These are phyloP conservation scores for Harmothoe impar DNA, from an alignment of 2,888 invertebrate genomes.

Conservation along the genomic window DNA sequence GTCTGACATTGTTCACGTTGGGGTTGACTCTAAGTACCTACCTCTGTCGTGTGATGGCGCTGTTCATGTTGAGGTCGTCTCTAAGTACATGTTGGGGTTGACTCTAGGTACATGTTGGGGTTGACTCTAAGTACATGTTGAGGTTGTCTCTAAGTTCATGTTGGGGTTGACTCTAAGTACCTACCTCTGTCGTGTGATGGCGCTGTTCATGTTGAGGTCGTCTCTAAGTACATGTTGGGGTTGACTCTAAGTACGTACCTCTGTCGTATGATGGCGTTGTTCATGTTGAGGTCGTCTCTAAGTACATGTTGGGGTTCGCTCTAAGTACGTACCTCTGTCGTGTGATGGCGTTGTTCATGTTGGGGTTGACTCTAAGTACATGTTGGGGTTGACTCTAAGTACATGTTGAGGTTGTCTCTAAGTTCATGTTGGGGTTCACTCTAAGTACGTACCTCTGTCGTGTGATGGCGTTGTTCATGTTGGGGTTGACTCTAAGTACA, in stretches of 20 bases:
- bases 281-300: conserved; percentile 90
- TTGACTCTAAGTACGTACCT: conserved; percentile 93
- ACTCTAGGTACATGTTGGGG: no score
- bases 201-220: conserved; percentile 96
- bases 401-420: conserved; percentile 94
- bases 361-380: no score
- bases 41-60: no score
- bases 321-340: conserved; percentile 91
- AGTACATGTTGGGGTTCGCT: no score
- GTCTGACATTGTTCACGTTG: no score
- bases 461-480: conserved; percentile 95
- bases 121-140: no score
- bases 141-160: no score
- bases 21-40: no score
- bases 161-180: no score
- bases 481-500: conserved; percentile 95
- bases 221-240: conserved; percentile 93
- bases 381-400: no score
- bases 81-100: no score
- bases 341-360: conserved; percentile 93
- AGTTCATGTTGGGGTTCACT: conserved; percentile 93
- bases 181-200: conserved; percentile 88
- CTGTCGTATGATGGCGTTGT: conserved; percentile 95
- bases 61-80: no score
- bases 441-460: conserved; percentile 89